phyloP scores from a whole-genome alignment of 2,113 vertebrate species.

The Pseudorectes ferrugineus region DNA sequence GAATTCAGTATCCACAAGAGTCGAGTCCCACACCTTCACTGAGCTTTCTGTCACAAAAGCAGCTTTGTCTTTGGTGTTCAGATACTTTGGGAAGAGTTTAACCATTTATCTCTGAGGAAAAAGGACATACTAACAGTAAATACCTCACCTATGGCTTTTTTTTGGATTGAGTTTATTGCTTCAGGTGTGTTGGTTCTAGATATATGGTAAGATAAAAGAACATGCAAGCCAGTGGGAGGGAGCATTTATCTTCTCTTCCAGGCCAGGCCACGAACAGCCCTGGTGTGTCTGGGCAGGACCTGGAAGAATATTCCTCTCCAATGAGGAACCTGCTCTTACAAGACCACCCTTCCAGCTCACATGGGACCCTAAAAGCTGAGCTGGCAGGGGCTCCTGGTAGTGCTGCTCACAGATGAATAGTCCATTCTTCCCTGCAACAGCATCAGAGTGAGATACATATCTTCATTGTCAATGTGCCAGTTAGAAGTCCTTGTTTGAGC shows the following conservation, averaged over 20 bases:
- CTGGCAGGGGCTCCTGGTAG: neutral
- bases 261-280: neutral
- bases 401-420: neutral
- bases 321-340: neutral
- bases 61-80: neutral
- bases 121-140: neutral
- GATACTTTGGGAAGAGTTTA: neutral
- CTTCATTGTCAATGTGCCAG: neutral
- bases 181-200: neutral
- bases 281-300: neutral
- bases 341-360: neutral
- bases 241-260: neutral
- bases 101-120: neutral
- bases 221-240: neutral
- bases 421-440: neutral
- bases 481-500: neutral
- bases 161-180: neutral
- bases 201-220: neutral
- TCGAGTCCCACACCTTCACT: neutral
- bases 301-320: neutral
- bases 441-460: fast-evolving
- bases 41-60: neutral
- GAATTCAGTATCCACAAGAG: neutral
- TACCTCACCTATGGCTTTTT: neutral
- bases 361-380: neutral